Evolutionary conservation across 2,113 vertebrate species (phyloP).

Genomic region (Chaetodon trifascialis): DNA sequence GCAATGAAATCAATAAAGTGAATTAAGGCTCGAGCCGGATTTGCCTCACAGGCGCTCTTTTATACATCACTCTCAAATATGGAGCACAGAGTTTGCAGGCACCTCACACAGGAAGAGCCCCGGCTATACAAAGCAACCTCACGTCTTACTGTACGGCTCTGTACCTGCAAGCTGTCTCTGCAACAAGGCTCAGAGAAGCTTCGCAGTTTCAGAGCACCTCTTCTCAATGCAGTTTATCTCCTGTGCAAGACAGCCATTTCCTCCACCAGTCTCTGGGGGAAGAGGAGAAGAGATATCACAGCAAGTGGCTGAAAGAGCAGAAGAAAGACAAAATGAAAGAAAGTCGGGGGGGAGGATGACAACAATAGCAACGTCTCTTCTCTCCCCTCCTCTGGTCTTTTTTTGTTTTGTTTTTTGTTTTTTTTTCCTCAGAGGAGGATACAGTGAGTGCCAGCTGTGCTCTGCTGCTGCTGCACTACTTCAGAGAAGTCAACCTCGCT

Average conservation of each 20-base stretch:
- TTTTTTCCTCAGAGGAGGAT: conserved; percentile 62
- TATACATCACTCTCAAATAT: conserved; percentile 6
- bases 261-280: conserved; percentile 30
- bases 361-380: conserved; percentile 54
- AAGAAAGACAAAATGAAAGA: conserved; percentile 26
- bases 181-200: conserved; percentile 18
- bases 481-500: conserved; percentile 72
- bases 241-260: conserved; percentile 57
- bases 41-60: conserved; percentile 51
- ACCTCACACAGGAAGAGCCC: conserved; percentile 40
- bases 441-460: conserved; percentile 82
- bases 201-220: conserved; percentile 57
- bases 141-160: not conserved
- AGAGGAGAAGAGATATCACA: conserved; percentile 30
- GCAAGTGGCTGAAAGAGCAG: conserved; percentile 33
- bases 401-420: not conserved
- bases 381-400: conserved; percentile 12
- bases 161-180: conserved; percentile 20
- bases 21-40: conserved; percentile 55
- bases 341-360: not conserved
- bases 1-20: conserved; percentile 58
- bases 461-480: conserved; percentile 61
- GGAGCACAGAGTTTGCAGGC: conserved; percentile 8
- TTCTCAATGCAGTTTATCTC: conserved; percentile 60
- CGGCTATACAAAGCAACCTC: conserved; percentile 15